Percentiles rank a stretch among this genome's conserved stretches.
phyloP scores from a whole-genome alignment of 2,113 vertebrate species.

The Myocastor coypus region DNA sequence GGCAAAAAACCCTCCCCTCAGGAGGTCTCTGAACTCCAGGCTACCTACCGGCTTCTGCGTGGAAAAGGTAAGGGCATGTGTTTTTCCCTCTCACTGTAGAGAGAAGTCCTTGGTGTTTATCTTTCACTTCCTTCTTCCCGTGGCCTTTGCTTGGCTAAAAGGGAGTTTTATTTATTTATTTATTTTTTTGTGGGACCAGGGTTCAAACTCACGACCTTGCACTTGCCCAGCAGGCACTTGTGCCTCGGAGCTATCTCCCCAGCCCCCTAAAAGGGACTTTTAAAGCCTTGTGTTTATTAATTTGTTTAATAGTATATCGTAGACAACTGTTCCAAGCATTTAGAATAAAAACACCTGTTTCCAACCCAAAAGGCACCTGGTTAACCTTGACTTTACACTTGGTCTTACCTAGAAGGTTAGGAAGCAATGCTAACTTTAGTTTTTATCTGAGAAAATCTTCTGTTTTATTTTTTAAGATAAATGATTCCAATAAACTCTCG shows the following conservation, averaged over 20 bases:
- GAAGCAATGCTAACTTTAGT: not conserved
- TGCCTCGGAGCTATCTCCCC: no score
- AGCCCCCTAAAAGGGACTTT: not conserved
- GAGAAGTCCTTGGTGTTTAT: not conserved
- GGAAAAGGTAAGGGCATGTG: constrained; percentile 87
- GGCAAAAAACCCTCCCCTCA: constrained; percentile 93
- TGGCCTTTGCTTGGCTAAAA: constrained; percentile 21
- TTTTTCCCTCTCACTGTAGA: constrained; percentile 35
- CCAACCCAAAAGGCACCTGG: constrained; percentile 12
- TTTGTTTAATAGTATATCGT: not conserved
- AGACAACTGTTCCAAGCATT: constrained; percentile 28
- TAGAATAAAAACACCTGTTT: constrained; percentile 22
- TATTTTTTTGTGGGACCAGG: no score
- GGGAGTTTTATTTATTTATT: constrained; percentile 28
- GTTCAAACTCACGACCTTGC: no score
- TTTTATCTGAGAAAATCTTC: constrained; percentile 10
- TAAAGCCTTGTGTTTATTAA: constrained; percentile 24
- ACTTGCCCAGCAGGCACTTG: no score
- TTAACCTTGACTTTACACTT: not conserved
- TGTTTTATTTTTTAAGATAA: constrained; percentile 13
- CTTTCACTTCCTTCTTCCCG: constrained; percentile 50
- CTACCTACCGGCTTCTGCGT: constrained; percentile 90
- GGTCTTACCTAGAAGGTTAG: not conserved
- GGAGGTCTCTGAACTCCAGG: constrained; percentile 93
- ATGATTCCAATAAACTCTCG: not conserved